Percentiles rank a stretch among this genome's conserved stretches.
phyloP scores from a whole-genome alignment of 1,140 invertebrate species.

The Megalonaias nervosa region DNA sequence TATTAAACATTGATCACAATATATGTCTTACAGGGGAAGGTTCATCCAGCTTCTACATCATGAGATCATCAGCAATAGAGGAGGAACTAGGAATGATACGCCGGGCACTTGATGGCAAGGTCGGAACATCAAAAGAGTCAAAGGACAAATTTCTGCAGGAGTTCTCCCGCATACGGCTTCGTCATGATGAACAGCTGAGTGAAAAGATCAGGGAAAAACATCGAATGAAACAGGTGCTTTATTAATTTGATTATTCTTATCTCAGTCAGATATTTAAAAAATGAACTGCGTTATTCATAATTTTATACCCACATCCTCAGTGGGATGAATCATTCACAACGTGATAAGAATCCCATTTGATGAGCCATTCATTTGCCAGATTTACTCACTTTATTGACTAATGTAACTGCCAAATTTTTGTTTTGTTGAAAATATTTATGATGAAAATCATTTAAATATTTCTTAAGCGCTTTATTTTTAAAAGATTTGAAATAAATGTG shows the following conservation, averaged over 20 bases:
- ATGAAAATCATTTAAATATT: too few relatives aligned
- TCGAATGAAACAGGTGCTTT: conserved; percentile 49
- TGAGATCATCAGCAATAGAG: conserved; percentile 53
- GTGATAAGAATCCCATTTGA: not conserved
- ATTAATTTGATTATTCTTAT: not conserved
- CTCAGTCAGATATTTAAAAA: not conserved
- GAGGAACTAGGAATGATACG: conserved; percentile 60
- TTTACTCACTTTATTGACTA: not conserved
- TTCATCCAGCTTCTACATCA: conserved; percentile 27
- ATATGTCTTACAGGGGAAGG: conserved; percentile 39
- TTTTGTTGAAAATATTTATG: too few relatives aligned
- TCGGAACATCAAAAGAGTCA: conserved; percentile 50
- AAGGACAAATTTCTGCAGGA: conserved; percentile 56
- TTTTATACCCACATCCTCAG: not conserved
- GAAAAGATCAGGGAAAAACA: conserved; percentile 39
- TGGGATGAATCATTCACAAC: not conserved
- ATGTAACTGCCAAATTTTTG: too few relatives aligned
- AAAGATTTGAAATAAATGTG: too few relatives aligned
- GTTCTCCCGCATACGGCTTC: conserved; percentile 51
- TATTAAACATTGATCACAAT: conserved; percentile 2
- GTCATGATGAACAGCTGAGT: conserved; percentile 54
- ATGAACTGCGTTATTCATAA: not conserved
- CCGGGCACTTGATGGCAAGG: conserved; percentile 55
- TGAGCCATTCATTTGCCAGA: not conserved
- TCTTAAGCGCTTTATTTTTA: too few relatives aligned